Evolutionary conservation across 2,797 vertebrate genomes (phyloP).

Genomic region (Xenentodon cancila): DNA sequence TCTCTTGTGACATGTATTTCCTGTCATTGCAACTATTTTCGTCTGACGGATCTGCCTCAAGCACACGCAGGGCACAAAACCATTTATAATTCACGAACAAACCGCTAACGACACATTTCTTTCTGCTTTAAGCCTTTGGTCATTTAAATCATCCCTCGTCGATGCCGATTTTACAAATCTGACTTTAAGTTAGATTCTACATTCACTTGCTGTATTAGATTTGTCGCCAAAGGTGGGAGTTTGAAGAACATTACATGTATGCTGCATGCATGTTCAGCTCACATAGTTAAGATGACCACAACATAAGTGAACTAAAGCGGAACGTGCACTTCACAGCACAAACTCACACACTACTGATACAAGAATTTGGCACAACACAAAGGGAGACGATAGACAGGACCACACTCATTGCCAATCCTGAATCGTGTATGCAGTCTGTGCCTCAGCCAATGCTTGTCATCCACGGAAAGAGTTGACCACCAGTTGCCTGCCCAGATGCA

Average conservation of each 20-base stretch:
- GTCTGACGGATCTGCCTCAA: constrained; percentile 18
- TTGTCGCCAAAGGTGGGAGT: too few species aligned
- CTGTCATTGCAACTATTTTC: too few species aligned
- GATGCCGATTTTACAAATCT: constrained; percentile 46
- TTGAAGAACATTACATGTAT: too few species aligned
- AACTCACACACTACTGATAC: not conserved
- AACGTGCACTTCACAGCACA: not conserved
- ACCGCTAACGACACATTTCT: constrained; percentile 26
- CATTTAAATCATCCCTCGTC: constrained; percentile 45
- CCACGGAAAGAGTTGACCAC: constrained; percentile 12
- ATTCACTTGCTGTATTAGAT: not conserved
- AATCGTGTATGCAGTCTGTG: constrained; percentile 7
- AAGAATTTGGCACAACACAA: not conserved
- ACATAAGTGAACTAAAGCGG: not conserved
- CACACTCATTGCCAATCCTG: not conserved
- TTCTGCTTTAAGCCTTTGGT: constrained; percentile 33
- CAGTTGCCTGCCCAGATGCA: constrained; percentile 25
- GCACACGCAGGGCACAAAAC: constrained; percentile 21
- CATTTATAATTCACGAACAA: constrained; percentile 47
- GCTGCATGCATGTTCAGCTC: too few species aligned
- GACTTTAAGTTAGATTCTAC: constrained; percentile 38
- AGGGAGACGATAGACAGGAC: not conserved
- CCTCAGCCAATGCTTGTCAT: constrained; percentile 7
- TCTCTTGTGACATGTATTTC: too few species aligned
- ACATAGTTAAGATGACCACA: too few species aligned